Percentiles rank a stretch among this genome's conserved stretches.
Evolutionary conservation across 2,888 invertebrate genomes (phyloP).

Genomic region (Coenonympha arcania): DNA sequence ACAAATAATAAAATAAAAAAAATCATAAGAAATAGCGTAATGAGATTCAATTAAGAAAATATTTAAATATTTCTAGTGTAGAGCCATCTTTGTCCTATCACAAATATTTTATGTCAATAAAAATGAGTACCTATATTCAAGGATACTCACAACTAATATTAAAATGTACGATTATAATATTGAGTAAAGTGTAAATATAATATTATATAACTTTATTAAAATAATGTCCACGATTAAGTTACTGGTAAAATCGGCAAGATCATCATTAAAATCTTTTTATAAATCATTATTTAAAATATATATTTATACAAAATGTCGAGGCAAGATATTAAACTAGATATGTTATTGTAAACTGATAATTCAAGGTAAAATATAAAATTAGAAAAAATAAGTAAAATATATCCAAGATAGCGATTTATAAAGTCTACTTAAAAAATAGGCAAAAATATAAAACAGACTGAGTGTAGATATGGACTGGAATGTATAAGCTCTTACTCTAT

Average conservation of each 20-base stretch:
- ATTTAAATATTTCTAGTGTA: no score
- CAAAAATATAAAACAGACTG: slow-evolving; percentile 36
- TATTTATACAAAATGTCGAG: slow-evolving; percentile 5
- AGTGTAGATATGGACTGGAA: slow-evolving; percentile 56
- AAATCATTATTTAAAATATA: not conserved
- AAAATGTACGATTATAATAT: not conserved
- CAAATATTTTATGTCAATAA: no score
- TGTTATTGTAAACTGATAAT: no score
- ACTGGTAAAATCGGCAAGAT: not conserved
- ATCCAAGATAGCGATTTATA: no score
- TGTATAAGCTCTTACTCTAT: slow-evolving; percentile 44
- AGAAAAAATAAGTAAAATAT: no score
- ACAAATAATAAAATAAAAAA: slow-evolving; percentile 1
- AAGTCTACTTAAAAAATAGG: not conserved
- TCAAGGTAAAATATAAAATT: no score
- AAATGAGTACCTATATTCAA: not conserved
- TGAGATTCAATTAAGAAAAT: not conserved
- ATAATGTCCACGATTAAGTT: no score
- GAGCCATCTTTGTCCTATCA: no score
- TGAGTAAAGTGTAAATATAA: no score
- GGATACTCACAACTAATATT: not conserved
- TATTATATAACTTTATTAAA: no score
- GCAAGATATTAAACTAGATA: slow-evolving; percentile 6
- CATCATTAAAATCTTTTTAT: not conserved
- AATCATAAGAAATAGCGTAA: not conserved